A percentile compares a stretch with the other conserved stretches of the same genome.
Conservation (phyloP, 2,888 invertebrate species). For the Amiota minor region DNA sequence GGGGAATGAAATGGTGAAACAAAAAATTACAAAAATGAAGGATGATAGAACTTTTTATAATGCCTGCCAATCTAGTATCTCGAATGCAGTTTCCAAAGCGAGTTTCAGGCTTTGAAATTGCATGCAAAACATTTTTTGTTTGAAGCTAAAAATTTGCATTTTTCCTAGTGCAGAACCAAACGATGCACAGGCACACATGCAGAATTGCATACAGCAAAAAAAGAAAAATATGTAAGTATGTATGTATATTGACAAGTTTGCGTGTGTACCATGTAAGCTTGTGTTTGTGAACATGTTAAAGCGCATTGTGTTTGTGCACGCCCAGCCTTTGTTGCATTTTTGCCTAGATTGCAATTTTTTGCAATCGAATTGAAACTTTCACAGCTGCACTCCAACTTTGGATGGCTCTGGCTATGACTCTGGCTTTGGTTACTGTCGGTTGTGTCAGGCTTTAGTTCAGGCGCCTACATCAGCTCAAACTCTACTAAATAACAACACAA, state of each 20-base stretch:
- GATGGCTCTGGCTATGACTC: not conserved
- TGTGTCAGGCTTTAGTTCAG: constrained; percentile 5
- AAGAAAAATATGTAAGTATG: constrained; percentile 38
- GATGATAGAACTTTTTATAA: not conserved
- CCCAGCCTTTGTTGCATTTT: constrained; percentile 66
- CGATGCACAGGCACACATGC: constrained; percentile 50
- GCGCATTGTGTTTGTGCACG: constrained; percentile 47
- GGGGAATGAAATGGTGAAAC: not conserved
- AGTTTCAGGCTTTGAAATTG: constrained; percentile 59
- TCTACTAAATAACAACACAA: no score
- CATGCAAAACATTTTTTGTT: constrained; percentile 53
- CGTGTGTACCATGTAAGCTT: constrained; percentile 31
- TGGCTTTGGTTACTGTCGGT: not conserved
- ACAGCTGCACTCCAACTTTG: constrained; percentile 34
- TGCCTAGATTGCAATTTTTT: constrained; percentile 68
- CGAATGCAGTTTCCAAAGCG: constrained; percentile 60
- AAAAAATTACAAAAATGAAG: not conserved
- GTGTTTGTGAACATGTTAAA: constrained; percentile 41
- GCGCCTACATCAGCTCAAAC: not conserved
- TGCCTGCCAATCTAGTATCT: constrained; percentile 25
- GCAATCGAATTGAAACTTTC: constrained; percentile 55
- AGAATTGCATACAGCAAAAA: constrained; percentile 40
- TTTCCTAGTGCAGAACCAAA: constrained; percentile 53
- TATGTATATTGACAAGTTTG: constrained; percentile 39
- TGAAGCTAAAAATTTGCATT: constrained; percentile 58